Base-by-base conservation (phyloP, 2,888 invertebrate species). In the Meteorus colon region DNA sequence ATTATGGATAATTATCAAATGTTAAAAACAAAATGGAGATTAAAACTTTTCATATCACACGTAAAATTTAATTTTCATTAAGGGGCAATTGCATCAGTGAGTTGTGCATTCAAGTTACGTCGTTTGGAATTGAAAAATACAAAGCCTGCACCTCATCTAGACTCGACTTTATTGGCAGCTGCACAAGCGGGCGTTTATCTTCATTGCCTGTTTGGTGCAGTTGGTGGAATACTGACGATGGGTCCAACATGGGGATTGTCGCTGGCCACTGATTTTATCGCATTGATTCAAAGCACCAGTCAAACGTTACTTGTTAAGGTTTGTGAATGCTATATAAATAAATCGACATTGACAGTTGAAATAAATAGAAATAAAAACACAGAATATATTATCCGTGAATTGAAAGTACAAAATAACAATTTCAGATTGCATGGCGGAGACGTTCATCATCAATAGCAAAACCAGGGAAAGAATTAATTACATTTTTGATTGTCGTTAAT, bases 171-270 rank as follows among this genome's bases (percentile, higher is more conserved):
- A 1, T 90, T 98, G 73, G 93, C 97, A 24, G 93, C 97, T 73
- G 97, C 97, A 0, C 96, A 97, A 88, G 94, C 95, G 0, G 97
- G 97, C 27, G 95, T 97, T 87, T 96, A 96, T 89, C 78, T 80
- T 63, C 81, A 80, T 65, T 80, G 79, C 67, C 65, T 81, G 31
- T 80, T 80, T 62, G 80, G 81, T 27, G 80, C 81, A 66, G 78
- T 81, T 24, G 81, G 81, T 66, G 86, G 86, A 74, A 55, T 94
- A 93, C 78, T 94, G 86, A 91, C 76, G 89, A 90, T 86, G 90
- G 89, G 86, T 89, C 88, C 89, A 86, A 85, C 90, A 91, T 90
- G 91, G 93, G 86, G 90, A 91, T 24, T 93, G 91, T 93, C 93
- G 63, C 92, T 96, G 76, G 91, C 95, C 73, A 94, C 95, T 0